A percentile compares a stretch with the other conserved stretches of the same genome.
Conservation (phyloP, 2,113 vertebrate genomes). For the Amazona guildingii region DNA sequence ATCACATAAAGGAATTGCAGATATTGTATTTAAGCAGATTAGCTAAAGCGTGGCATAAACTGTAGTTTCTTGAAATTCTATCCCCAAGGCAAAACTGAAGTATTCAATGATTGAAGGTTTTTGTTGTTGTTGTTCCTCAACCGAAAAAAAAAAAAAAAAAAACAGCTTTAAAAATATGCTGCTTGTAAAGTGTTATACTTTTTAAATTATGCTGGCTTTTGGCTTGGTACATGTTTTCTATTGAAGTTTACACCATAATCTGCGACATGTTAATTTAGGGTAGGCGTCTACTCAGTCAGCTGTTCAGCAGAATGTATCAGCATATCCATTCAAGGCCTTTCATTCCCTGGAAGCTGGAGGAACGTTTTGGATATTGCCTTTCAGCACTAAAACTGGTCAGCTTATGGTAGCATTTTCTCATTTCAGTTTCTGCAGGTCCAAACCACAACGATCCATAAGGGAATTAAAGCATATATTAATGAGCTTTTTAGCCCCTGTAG, state of each 20-base stretch:
- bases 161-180: conserved; percentile 17
- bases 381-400: conserved; percentile 59
- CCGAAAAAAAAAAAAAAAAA: not conserved
- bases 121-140: not conserved
- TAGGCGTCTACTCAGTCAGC: not conserved
- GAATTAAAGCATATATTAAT: conserved; percentile 62
- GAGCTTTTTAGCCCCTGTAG: conserved; percentile 61
- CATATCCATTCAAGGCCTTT: not conserved
- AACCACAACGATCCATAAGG: conserved; percentile 55
- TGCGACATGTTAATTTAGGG: not conserved
- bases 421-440: conserved; percentile 59
- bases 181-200: conserved; percentile 30
- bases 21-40: conserved; percentile 53
- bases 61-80: conserved; percentile 19
- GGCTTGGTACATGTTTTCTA: not conserved
- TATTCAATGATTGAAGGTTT: not conserved
- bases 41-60: conserved; percentile 42
- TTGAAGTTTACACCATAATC: not conserved
- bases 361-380: conserved; percentile 42
- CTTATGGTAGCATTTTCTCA: conserved; percentile 64
- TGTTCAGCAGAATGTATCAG: not conserved
- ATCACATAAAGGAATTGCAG: conserved; percentile 58
- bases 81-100: conserved; percentile 54
- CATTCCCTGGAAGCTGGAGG: not conserved
- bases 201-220: conserved; percentile 29